A percentile compares a stretch with the other conserved stretches of the same genome.
Conservation (phyloP, 1,140 invertebrate genomes). For the Leptinotarsa undecemlineata region DNA sequence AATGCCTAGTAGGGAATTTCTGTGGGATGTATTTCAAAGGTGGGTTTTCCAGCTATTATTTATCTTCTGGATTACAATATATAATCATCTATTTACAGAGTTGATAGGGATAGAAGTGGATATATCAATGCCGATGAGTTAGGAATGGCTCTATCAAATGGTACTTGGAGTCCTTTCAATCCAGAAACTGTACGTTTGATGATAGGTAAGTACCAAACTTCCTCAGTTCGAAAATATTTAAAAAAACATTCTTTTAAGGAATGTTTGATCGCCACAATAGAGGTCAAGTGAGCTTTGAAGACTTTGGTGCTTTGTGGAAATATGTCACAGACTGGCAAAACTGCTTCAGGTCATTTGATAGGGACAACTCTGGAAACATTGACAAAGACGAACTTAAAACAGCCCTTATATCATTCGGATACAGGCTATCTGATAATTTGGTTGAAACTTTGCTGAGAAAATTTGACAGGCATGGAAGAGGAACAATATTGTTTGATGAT, state of each 20-base stretch:
- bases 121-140: constrained; percentile 89
- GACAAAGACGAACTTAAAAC: constrained; percentile 87
- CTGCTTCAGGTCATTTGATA: constrained; percentile 92
- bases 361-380: constrained; percentile 93
- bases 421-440: constrained; percentile 80
- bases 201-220: constrained; percentile 72
- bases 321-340: constrained; percentile 98
- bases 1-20: constrained; percentile 75
- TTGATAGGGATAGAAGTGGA: constrained; percentile 90
- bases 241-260: constrained; percentile 63
- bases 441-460: constrained; percentile 84
- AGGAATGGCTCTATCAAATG: constrained; percentile 92
- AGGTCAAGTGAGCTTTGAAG: constrained; percentile 92
- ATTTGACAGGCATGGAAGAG: constrained; percentile 89
- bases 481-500: constrained; percentile 91
- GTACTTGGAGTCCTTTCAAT: constrained; percentile 97
- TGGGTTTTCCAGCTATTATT: constrained; percentile 43
- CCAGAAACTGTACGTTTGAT: constrained; percentile 94
- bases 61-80: constrained; percentile 5
- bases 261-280: constrained; percentile 95
- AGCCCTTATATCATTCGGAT: constrained; percentile 92
- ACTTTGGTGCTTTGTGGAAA: constrained; percentile 95
- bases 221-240: not conserved
- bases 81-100: constrained; percentile 63
- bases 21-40: constrained; percentile 82